Evolutionary conservation across 2,888 invertebrate genomes (phyloP).

Genomic region (Acleris emargana): DNA sequence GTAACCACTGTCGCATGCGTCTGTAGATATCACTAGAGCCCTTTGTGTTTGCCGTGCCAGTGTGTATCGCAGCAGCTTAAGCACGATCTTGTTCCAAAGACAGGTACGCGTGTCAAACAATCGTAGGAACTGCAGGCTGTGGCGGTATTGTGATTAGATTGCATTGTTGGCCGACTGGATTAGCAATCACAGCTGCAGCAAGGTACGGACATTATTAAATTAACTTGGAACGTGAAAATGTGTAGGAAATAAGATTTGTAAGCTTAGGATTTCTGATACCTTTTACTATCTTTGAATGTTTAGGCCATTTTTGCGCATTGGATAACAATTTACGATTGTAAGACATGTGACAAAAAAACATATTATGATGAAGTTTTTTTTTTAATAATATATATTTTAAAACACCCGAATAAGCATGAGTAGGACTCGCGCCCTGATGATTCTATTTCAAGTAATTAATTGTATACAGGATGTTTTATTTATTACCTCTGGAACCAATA

Average conservation of each 20-base stretch:
- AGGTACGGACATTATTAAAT: slow-evolving; percentile 1
- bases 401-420: too few relatives aligned
- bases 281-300: neutral
- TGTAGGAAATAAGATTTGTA: neutral
- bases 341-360: too few relatives aligned
- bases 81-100: neutral
- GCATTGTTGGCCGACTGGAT: slow-evolving; percentile 12
- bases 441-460: too few relatives aligned
- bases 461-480: too few relatives aligned
- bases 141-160: neutral
- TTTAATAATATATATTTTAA: too few relatives aligned
- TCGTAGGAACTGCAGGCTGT: neutral
- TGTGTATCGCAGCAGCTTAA: neutral
- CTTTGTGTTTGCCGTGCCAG: too few relatives aligned
- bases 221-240: neutral
- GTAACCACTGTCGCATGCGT: neutral
- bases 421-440: too few relatives aligned
- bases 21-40: neutral
- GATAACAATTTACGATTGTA: too few relatives aligned
- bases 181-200: slow-evolving; percentile 7
- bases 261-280: neutral
- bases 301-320: too few relatives aligned
- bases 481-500: too few relatives aligned
- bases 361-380: too few relatives aligned
- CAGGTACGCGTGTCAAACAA: slow-evolving; percentile 6